Conservation (phyloP, 2,113 vertebrate genomes). For the Tretioscincus oriximinensis region DNA sequence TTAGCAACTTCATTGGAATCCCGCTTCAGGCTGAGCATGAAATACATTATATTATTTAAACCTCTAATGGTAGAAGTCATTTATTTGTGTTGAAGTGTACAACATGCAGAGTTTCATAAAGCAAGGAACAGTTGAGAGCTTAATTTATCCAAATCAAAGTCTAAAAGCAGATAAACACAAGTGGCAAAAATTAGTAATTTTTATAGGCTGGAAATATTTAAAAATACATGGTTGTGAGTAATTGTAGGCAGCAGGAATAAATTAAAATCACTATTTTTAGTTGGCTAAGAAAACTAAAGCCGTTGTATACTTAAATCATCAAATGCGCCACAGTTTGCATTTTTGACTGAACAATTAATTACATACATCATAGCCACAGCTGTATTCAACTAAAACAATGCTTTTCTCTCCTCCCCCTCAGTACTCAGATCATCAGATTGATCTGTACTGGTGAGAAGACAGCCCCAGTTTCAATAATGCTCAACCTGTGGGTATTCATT, state of each 20-base stretch:
- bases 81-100: constrained; percentile 89
- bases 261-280: constrained; percentile 85
- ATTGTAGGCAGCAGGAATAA: constrained; percentile 87
- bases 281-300: constrained; percentile 72
- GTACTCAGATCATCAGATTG: constrained; percentile 56
- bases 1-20: constrained; percentile 96
- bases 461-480: constrained; percentile 22
- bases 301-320: constrained; percentile 77
- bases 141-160: constrained; percentile 92
- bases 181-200: constrained; percentile 91
- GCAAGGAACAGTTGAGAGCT: constrained; percentile 87
- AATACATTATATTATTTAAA: constrained; percentile 89
- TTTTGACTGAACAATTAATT: constrained; percentile 76
- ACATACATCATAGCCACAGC: constrained; percentile 69
- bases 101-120: constrained; percentile 90
- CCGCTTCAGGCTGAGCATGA: constrained; percentile 88
- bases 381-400: constrained; percentile 65
- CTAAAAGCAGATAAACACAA: constrained; percentile 88
- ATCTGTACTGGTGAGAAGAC: constrained; percentile 29
- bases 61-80: constrained; percentile 93
- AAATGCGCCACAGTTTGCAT: constrained; percentile 68
- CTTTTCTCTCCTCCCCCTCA: constrained; percentile 53
- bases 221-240: constrained; percentile 87
- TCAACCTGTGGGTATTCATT: background rate
- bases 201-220: constrained; percentile 89